Evolutionary conservation across 2,888 invertebrate genomes (phyloP), one percentile per base, ranked within the genome.

Genomic region (Neoscelio sp.): DNA sequence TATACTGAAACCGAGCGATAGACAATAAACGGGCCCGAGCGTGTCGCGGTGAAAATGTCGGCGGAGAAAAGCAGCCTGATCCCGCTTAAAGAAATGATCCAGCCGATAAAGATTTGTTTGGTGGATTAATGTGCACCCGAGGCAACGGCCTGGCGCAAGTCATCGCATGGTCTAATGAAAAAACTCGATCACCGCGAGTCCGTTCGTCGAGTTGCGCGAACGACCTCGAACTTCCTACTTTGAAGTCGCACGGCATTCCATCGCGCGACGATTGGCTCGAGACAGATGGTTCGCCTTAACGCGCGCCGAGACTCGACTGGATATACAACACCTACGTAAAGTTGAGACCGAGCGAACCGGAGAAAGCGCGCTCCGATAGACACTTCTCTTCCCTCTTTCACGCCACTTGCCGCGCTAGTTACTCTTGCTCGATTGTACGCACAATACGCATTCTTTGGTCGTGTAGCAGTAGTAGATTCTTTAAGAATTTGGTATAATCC

Each of bases 181-280:
- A 67, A 71, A 78, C 44, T 78, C 65, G 77, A 71, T 65, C 65
- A 71, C 50, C 65, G 38, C 35, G 54, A 33, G n/a, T n/a, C n/a
- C n/a, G n/a, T 44, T 20, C 42, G 48, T 12, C 12, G 35, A 35
- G 46, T 50, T 52, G 75, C 68, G 64, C 70, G 64, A 80, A 74
- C 73, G 80, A 70, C 80, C 80, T 80, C 80, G 80, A 80, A 80
- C 80, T 80, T 80, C 80, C 77, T 70, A 74, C 65, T 80, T 70
- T 48, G 71, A 62, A 62, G 77, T 65, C 54, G 60, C 46, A 56
- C 76, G 52, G 62, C 67, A 76, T 76, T 76, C 68, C 73, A 26
- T 18, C 46, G 64, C 13, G 28, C 33, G 60, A 44, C 46, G 74
- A 74, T 74, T 76, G 54, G 48, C 8, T 38, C 28, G 46, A 76